phyloP scores from a whole-genome alignment of 2,113 vertebrate species.

The Dissostichus mawsoni region DNA sequence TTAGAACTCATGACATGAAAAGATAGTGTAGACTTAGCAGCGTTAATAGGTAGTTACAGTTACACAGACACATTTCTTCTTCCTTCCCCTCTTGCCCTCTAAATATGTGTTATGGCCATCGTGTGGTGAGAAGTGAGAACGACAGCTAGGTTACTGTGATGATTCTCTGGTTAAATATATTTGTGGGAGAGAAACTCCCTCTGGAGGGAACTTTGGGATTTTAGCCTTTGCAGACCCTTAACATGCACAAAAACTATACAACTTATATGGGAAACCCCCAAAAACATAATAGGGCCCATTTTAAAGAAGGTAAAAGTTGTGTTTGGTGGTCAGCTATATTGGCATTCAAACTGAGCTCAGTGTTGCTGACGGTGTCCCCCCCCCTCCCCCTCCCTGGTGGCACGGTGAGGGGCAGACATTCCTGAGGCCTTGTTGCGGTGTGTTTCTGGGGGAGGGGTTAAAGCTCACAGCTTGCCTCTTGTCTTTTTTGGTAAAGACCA shows the following conservation, averaged over 20 bases:
- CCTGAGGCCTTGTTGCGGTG: constrained; percentile 46
- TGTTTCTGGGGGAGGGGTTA: constrained; percentile 35
- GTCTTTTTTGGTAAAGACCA: constrained; percentile 57
- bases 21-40: not conserved
- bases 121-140: constrained; percentile 17
- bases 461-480: constrained; percentile 26
- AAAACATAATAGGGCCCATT: too few relatives aligned
- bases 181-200: too few relatives aligned
- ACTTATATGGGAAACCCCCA: too few relatives aligned
- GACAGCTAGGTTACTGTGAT: too few relatives aligned
- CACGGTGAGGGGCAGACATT: constrained; percentile 40
- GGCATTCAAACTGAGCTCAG: not conserved
- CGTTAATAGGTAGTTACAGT: too few relatives aligned
- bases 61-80: too few relatives aligned
- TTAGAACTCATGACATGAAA: not conserved
- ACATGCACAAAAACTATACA: too few relatives aligned
- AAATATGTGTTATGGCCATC: constrained; percentile 6
- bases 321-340: not conserved
- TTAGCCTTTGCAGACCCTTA: too few relatives aligned
- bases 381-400: not conserved
- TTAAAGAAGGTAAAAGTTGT: not conserved
- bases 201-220: too few relatives aligned
- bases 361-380: constrained; percentile 18
- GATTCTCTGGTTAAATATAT: too few relatives aligned
- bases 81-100: too few relatives aligned